Conservation (phyloP, 2,888 invertebrate species). For the Sinodicranocentrus sp. region DNA sequence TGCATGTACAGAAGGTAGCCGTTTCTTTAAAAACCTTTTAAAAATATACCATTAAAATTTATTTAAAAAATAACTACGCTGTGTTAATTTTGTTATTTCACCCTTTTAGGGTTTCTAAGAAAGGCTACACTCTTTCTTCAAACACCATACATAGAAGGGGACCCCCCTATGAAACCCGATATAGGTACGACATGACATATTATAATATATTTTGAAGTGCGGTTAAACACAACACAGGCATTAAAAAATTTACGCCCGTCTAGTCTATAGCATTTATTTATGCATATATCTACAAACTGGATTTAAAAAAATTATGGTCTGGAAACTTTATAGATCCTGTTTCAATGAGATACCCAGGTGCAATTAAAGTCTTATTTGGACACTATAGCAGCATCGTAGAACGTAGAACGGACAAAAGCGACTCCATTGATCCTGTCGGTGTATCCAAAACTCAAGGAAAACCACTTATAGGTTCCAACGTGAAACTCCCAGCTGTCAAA, state of each 20-base stretch:
- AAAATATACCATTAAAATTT: no score
- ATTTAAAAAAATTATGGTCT: no score
- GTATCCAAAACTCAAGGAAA: no score
- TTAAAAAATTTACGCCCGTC: no score
- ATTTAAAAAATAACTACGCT: no score
- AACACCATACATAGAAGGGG: not conserved
- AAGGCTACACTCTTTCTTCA: constrained; percentile 11
- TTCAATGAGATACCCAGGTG: not conserved
- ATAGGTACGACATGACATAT: not conserved
- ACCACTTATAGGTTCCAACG: not conserved
- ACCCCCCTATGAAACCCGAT: constrained; percentile 13
- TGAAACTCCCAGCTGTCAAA: not conserved
- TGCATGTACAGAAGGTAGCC: no score
- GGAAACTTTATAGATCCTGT: not conserved
- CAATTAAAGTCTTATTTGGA: constrained; percentile 32
- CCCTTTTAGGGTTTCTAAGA: not conserved
- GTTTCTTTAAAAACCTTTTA: no score
- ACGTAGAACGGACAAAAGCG: not conserved
- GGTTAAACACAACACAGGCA: no score
- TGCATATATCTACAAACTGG: no score
- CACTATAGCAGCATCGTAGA: constrained; percentile 39
- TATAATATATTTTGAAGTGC: no score
- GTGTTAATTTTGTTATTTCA: not conserved
- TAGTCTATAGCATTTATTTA: no score
- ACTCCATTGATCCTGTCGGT: not conserved